Evolutionary conservation across 2,888 invertebrate species (phyloP).

Genomic region (Scelioninae gen. 1): DNA sequence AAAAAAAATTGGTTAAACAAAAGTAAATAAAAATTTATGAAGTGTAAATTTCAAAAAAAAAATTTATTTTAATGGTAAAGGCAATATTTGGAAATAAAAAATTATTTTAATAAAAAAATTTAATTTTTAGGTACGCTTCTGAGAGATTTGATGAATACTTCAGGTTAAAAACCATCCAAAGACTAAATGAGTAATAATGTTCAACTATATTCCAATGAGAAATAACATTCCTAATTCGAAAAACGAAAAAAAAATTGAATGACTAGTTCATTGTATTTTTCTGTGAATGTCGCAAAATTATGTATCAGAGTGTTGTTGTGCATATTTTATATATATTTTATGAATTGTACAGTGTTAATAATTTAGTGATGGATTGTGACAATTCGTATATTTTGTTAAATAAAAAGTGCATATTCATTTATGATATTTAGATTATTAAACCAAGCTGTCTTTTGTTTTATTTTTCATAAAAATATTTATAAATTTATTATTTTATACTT

Average conservation of each 20-base stretch:
- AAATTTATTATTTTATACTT: too few relatives aligned
- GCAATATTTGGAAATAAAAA: too few relatives aligned
- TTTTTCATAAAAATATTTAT: too few relatives aligned
- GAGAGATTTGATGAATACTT: slow-evolving; percentile 1
- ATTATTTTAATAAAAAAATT: too few relatives aligned
- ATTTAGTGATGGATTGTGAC: slow-evolving; percentile 62
- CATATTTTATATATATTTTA: slow-evolving; percentile 70
- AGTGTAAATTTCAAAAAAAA: too few relatives aligned
- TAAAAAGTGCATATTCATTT: slow-evolving; percentile 62
- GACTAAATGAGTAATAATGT: slow-evolving; percentile 13
- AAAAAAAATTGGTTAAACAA: too few relatives aligned
- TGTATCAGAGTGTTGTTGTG: slow-evolving; percentile 65
- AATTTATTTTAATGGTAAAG: too few relatives aligned
- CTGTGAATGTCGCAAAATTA: slow-evolving; percentile 57
- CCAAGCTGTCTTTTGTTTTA: slow-evolving; percentile 18
- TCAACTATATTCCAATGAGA: slow-evolving; percentile 31
- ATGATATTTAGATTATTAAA: slow-evolving; percentile 50
- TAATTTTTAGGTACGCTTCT: too few relatives aligned
- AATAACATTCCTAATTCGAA: background rate
- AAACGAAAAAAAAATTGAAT: slow-evolving; percentile 9
- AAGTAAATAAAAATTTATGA: too few relatives aligned
- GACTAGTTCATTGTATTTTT: slow-evolving; percentile 24
- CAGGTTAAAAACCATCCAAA: slow-evolving; percentile 28
- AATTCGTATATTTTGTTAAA: slow-evolving; percentile 66
- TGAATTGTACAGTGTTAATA: slow-evolving; percentile 69